A percentile compares a stretch with the other conserved stretches of the same genome.
These are phyloP conservation scores for Pitta sordida DNA, from an alignment of 2,113 vertebrate genomes.

Conservation along the genomic window DNA sequence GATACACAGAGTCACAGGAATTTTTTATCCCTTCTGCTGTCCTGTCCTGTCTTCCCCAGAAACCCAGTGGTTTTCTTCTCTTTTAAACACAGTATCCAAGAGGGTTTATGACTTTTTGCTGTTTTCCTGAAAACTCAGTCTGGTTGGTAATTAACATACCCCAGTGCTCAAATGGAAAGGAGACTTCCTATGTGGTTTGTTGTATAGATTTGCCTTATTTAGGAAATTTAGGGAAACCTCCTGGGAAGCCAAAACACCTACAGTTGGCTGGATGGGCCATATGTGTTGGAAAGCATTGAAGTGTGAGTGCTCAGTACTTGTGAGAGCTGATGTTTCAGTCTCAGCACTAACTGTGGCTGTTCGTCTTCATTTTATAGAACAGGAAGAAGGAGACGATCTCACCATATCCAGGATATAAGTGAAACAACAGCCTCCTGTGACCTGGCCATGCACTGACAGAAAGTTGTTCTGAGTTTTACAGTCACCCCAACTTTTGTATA, in stretches of 20 bases:
- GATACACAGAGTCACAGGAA: not conserved
- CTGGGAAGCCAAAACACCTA: not conserved
- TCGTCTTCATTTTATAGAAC: not conserved
- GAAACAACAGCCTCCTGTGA: not conserved
- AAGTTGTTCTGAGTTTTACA: not conserved
- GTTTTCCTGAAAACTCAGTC: not conserved
- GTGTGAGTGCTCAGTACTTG: not conserved
- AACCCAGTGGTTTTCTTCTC: not conserved
- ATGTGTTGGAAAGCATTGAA: not conserved
- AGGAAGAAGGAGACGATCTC: not conserved
- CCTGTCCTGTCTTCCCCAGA: not conserved
- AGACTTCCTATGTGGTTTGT: not conserved
- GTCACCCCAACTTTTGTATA: not conserved
- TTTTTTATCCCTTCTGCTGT: not conserved
- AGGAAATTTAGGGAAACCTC: not conserved
- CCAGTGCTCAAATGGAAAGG: not conserved
- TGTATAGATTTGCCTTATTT: not conserved
- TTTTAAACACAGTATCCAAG: accelerated
- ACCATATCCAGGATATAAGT: not conserved
- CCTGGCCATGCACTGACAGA: not conserved
- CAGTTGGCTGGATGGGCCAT: not conserved
- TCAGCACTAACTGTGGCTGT: not conserved
- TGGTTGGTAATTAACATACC: not conserved
- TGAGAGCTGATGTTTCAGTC: not conserved
- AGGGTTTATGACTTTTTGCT: not conserved